Conservation (phyloP, 1,140 invertebrate genomes). For the Prorops nasuta region DNA sequence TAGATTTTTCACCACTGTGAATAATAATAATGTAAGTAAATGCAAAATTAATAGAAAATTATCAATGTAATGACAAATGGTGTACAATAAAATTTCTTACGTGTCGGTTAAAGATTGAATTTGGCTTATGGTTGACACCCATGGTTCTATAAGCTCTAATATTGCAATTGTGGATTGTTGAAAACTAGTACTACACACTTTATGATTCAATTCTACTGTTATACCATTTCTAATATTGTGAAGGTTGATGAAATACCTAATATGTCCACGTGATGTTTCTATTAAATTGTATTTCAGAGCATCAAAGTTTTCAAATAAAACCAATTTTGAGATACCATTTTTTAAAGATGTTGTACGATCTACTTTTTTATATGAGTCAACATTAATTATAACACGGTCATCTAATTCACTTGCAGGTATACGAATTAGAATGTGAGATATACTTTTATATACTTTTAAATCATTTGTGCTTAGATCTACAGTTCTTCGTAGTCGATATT, state of each 20-base stretch:
- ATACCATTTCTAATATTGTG: conserved; percentile 30
- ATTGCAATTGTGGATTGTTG: conserved; percentile 57
- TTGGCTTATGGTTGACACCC: conserved; percentile 64
- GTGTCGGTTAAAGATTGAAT: conserved; percentile 63
- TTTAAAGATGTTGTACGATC: no score
- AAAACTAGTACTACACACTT: conserved; percentile 47
- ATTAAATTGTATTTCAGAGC: conserved; percentile 9
- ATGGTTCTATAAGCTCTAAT: conserved; percentile 63
- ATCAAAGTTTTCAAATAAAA: conserved; percentile 12
- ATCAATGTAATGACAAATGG: not conserved
- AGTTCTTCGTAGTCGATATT: conserved; percentile 56
- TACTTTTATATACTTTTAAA: conserved; percentile 59
- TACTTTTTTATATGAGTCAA: conserved; percentile 36
- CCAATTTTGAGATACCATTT: no score
- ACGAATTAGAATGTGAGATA: conserved; percentile 72
- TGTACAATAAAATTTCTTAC: conserved; percentile 23
- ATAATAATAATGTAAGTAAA: no score
- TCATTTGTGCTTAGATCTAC: conserved; percentile 64
- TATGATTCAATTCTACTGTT: conserved; percentile 30
- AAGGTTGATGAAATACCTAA: conserved; percentile 39
- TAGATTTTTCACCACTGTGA: conserved; percentile 53
- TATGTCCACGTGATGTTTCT: conserved; percentile 22
- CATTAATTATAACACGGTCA: conserved; percentile 33
- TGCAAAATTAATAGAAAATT: conserved; percentile 1
- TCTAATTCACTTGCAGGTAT: conserved; percentile 50